phyloP scores from a whole-genome alignment of 2,888 invertebrate species.

The Amorpha juglandis region DNA sequence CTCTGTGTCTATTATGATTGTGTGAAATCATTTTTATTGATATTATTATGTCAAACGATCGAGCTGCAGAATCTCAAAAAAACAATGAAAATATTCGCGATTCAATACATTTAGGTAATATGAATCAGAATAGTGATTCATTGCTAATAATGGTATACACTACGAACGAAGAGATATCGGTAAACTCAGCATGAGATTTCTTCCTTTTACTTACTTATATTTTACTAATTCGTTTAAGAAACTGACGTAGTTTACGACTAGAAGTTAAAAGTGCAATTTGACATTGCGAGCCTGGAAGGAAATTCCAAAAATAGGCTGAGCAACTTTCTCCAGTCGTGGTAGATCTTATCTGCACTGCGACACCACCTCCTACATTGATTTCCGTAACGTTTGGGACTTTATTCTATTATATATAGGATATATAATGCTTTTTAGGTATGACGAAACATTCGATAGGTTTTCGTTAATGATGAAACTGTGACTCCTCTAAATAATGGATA shows the following conservation, averaged over 20 bases:
- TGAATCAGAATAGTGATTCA: no score
- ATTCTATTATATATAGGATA: conserved; percentile 6
- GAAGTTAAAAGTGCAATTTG: conserved; percentile 6
- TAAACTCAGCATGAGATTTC: no score
- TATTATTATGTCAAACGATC: no score
- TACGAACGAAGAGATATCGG: no score
- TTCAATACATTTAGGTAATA: no score
- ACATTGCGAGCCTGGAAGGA: conserved; percentile 38
- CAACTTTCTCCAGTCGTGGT: conserved; percentile 56
- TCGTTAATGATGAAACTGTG: neutral
- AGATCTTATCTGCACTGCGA: conserved; percentile 74
- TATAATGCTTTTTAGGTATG: neutral
- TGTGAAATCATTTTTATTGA: no score
- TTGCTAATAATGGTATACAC: no score
- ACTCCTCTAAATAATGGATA: neutral
- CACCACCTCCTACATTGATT: conserved; percentile 66
- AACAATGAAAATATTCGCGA: no score
- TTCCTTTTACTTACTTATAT: no score
- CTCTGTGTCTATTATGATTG: no score
- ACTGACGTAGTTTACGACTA: neutral
- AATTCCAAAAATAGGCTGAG: conserved; percentile 53
- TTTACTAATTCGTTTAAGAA: neutral
- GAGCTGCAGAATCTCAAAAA: no score
- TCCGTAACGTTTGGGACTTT: conserved; percentile 50
- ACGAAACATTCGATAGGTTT: neutral